Evolutionary conservation across 2,888 invertebrate species (phyloP).

Genomic region (Drosophila macrospina): DNA sequence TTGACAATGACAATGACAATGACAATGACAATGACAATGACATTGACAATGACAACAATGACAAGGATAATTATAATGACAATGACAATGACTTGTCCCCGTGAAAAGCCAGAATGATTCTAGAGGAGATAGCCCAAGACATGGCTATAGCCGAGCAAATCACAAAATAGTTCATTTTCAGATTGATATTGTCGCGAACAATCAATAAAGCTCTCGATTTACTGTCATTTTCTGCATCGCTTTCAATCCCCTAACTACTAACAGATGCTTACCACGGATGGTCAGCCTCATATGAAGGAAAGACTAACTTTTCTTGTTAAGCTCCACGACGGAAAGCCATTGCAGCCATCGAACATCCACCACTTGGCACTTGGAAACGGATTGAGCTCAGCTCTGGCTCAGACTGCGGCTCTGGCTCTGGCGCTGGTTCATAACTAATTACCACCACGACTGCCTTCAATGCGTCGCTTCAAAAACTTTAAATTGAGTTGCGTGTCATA

Average conservation of each 20-base stretch:
- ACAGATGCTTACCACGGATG: not conserved
- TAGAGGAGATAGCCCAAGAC: not conserved
- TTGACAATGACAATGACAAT: not conserved
- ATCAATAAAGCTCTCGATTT: slow-evolving; percentile 30
- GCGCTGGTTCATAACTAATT: slow-evolving; percentile 56
- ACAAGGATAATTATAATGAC: no score
- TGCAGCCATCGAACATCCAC: not conserved
- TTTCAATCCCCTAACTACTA: not conserved
- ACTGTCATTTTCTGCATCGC: not conserved
- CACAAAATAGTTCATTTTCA: slow-evolving; percentile 12
- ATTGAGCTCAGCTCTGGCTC: slow-evolving; percentile 39
- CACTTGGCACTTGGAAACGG: slow-evolving; percentile 1
- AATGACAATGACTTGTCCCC: not conserved
- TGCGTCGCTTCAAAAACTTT: slow-evolving; percentile 51
- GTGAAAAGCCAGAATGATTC: not conserved
- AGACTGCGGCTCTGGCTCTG: slow-evolving; percentile 19
- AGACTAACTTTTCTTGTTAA: slow-evolving; percentile 40
- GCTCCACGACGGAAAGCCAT: slow-evolving; percentile 27
- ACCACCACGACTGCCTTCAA: slow-evolving; percentile 32
- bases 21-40: no score
- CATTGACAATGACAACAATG: no score
- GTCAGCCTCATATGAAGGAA: slow-evolving; percentile 9
- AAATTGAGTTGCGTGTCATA: slow-evolving; percentile 72
- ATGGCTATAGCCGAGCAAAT: slow-evolving; percentile 2
- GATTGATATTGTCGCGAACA: slow-evolving; percentile 20